Percentiles rank a stretch among this genome's conserved stretches.
Conservation (phyloP, 2,888 invertebrate genomes). For the Harpalus rufipes region DNA sequence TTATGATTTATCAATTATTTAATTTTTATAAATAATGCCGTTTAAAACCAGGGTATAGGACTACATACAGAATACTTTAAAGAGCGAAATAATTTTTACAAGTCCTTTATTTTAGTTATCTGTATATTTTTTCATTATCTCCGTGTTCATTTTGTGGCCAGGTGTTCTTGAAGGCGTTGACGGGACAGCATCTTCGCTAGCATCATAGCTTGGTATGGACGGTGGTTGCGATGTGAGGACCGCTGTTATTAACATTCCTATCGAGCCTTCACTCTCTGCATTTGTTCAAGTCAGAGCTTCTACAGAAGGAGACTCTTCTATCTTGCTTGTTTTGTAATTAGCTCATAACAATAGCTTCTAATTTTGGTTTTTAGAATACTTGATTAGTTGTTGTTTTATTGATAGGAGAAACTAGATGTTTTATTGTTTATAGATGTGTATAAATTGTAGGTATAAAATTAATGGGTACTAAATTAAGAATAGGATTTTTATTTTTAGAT, state of each 20-base stretch:
- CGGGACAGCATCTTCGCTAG: background rate
- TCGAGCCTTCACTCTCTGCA: constrained; percentile 19
- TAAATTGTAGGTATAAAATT: constrained; percentile 30
- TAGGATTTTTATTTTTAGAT: constrained; percentile 29
- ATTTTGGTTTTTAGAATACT: constrained; percentile 22
- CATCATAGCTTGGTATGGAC: background rate
- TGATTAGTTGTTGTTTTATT: constrained; percentile 10
- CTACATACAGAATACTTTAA: no score
- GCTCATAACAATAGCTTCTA: constrained; percentile 20
- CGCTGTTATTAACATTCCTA: constrained; percentile 53
- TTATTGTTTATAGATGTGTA: constrained; percentile 43
- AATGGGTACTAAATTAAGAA: constrained; percentile 33
- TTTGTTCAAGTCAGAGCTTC: background rate
- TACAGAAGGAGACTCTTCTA: background rate
- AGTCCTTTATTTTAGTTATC: background rate
- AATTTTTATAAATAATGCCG: no score
- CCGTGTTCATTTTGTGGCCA: background rate
- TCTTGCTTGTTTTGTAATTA: constrained; percentile 45
- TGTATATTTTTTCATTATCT: background rate
- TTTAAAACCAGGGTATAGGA: no score
- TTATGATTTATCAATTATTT: no score
- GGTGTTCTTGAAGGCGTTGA: constrained; percentile 3
- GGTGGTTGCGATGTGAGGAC: constrained; percentile 34
- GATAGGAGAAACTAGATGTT: constrained; percentile 18
- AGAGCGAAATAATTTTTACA: no score